A percentile compares a stretch with the other conserved stretches of the same genome.
These are phyloP conservation scores for Drosophila lini DNA, from an alignment of 1,140 invertebrate species.

Conservation along the genomic window DNA sequence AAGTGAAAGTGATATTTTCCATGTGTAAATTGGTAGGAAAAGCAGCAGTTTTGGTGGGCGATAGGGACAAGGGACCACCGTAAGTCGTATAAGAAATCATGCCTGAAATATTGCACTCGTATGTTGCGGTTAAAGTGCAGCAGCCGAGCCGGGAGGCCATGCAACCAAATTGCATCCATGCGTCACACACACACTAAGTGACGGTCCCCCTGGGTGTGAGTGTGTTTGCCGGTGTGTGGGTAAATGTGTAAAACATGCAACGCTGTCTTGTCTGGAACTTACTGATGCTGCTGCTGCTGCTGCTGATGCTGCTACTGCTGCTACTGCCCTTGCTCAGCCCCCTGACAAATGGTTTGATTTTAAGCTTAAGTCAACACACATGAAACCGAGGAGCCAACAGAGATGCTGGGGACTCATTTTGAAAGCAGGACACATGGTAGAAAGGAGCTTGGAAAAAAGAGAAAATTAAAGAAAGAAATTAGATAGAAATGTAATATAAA, in stretches of 20 bases:
- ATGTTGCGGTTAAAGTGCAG: conserved; percentile 79
- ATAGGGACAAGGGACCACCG: conserved; percentile 6
- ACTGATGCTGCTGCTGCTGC: not conserved
- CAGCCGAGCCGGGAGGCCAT: conserved; percentile 61
- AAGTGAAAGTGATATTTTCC: conserved; percentile 7
- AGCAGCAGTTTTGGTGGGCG: conserved; percentile 29
- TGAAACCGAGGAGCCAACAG: conserved; percentile 13
- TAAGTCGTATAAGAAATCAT: conserved; percentile 76
- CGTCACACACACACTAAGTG: conserved; percentile 56
- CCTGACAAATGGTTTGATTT: conserved; percentile 81
- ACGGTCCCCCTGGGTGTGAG: conserved; percentile 17
- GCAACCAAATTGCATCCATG: conserved; percentile 72
- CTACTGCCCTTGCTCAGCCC: conserved; percentile 24
- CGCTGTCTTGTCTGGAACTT: conserved; percentile 74
- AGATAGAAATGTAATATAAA: not conserved
- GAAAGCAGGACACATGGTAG: not conserved
- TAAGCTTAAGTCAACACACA: conserved; percentile 71
- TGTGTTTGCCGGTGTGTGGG: conserved; percentile 30
- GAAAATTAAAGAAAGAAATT: not conserved
- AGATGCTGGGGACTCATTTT: conserved; percentile 19
- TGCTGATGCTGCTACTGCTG: not conserved
- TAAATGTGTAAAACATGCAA: conserved; percentile 69
- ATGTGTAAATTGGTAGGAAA: conserved; percentile 20
- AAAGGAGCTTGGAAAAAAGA: not conserved
- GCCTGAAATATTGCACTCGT: conserved; percentile 78